Conservation (phyloP, 2,113 vertebrate species). For the Oryzias curvinotus region DNA sequence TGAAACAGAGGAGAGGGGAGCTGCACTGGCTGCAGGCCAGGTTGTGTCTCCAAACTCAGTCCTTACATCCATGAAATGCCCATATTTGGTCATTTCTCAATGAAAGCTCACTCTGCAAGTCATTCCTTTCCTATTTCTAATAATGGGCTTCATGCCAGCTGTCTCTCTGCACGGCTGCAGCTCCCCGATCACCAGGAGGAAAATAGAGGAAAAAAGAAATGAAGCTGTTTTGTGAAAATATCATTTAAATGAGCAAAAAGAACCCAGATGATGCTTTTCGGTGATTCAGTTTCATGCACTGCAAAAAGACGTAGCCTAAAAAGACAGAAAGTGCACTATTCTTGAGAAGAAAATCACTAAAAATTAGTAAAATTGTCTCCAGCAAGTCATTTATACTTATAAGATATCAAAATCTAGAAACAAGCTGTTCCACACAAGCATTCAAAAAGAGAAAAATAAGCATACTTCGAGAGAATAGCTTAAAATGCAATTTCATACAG, state of each 20-base stretch:
- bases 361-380: too few relatives aligned
- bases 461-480: too few relatives aligned
- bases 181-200: conserved; percentile 44
- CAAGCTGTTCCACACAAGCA: too few relatives aligned
- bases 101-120: conserved; percentile 61
- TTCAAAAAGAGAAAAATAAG: too few relatives aligned
- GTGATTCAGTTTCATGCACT: too few relatives aligned
- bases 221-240: conserved; percentile 34
- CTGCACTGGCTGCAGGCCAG: conserved; percentile 36
- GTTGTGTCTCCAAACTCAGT: conserved; percentile 62
- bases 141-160: conserved; percentile 71
- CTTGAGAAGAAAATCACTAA: too few relatives aligned
- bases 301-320: neutral
- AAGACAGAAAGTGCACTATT: too few relatives aligned
- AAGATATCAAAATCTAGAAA: too few relatives aligned
- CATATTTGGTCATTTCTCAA: conserved; percentile 82
- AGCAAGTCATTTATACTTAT: too few relatives aligned
- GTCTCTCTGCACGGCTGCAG: conserved; percentile 47
- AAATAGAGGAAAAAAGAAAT: conserved; percentile 33
- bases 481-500: too few relatives aligned
- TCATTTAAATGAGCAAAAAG: conserved; percentile 1
- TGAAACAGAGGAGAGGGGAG: conserved; percentile 29
- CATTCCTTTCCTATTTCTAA: conserved; percentile 81
- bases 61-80: conserved; percentile 72
- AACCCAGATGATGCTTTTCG: neutral